Base-by-base conservation (phyloP, 2,888 invertebrate species). In the Laspeyria flexula region DNA sequence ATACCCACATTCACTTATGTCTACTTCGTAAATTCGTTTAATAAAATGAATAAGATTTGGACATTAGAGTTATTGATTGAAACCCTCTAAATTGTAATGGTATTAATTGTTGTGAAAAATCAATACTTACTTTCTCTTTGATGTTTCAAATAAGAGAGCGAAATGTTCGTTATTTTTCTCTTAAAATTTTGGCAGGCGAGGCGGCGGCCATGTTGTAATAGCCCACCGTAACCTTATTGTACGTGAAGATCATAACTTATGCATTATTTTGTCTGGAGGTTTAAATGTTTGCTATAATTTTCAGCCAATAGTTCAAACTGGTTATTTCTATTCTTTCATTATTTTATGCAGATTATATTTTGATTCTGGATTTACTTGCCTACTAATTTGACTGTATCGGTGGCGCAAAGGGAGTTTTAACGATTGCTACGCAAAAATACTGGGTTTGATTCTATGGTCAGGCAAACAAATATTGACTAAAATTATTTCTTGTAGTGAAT, bases 101-200 rank as follows among this genome's bases (percentile, higher is more conserved):
- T 33, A 30, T 45, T 46, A 52, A 52, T 42, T 46, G 45, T 34
- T 44, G 41, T 30, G 35, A 52, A 40, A 42, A 46, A 52, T 52
- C 45, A 15, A 45, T 45, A 41, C 12, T 23, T 29, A 39, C 15
- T 23, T 45, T 11, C n/a, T 16, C 11, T 30, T 35, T 43, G 43
- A 43, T 43, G 43, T 34, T 16, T 9, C 7, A 10, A 33, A 18
- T 16, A 16, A 5, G 6, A 29, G 30, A 21, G 11, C 7, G 31
- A 23, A 31, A 23, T 10, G 0, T 7, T 16, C 10, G 11, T 18
- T 13, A 13, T 13, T 37, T 21, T 10, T 34, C 15, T 34, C 1
- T 6, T 21, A 37, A 25, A 37, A 10, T 37, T 37, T 37, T 4
- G 21, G 11, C 5, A 37, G n/a, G 11, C 1, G 21, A n/a, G 1